Conservation (phyloP, 2,113 vertebrate species). For the Seriola rivoliana region DNA sequence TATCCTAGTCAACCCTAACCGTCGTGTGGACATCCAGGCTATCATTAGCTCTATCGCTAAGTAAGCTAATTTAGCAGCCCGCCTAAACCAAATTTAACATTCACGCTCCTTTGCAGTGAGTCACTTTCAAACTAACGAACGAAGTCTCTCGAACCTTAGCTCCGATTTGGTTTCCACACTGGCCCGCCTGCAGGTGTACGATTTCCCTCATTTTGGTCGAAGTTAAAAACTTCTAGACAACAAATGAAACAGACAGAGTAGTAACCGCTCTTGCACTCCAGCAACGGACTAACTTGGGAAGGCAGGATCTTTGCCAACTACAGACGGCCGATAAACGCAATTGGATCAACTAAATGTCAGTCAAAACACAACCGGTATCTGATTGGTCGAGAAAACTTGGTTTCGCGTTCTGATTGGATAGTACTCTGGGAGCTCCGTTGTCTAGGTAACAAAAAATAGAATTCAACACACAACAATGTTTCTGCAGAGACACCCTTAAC, state of each 20-base stretch:
- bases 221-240: background rate
- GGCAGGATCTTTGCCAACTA: background rate
- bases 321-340: rapidly evolving
- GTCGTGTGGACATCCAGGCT: background rate
- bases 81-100: slow-evolving; percentile 32
- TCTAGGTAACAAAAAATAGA: slow-evolving; percentile 34
- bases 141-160: slow-evolving; percentile 54
- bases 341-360: slow-evolving; percentile 33
- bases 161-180: slow-evolving; percentile 75
- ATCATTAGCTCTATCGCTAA: slow-evolving; percentile 28
- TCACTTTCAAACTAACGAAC: background rate
- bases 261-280: background rate
- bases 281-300: slow-evolving; percentile 39
- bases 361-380: background rate
- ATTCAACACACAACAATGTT: background rate
- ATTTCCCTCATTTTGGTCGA: slow-evolving; percentile 71
- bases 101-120: background rate
- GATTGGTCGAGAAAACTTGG: slow-evolving; percentile 40
- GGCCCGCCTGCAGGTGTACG: slow-evolving; percentile 72
- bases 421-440: background rate
- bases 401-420: slow-evolving; percentile 30
- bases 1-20: background rate
- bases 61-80: slow-evolving; percentile 30
- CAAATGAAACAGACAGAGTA: background rate
- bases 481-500: background rate